Base-by-base conservation (phyloP, 2,113 vertebrate species). In the Proteles cristata region DNA sequence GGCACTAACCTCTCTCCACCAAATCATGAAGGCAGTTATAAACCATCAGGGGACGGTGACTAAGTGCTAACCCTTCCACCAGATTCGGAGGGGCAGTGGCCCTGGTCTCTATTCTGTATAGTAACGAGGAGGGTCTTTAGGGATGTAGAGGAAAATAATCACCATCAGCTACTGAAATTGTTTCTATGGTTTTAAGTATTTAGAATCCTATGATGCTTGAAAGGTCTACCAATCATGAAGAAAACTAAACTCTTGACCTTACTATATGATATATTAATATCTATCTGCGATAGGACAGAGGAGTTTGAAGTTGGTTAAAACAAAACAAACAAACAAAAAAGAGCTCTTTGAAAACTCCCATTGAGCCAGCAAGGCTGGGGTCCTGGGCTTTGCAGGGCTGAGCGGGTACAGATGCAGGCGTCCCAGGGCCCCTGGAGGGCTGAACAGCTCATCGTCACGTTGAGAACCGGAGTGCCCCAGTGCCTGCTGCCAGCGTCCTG, bases 1-100 rank as follows among this genome's bases (percentile, higher is more conserved):
- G 43, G 88, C 35, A 11, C 39, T 61, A 45, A 93, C 23, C 89
- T 45, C 48, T 65, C 73, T 48, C 45, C 58, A 39, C 16, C 39
- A 92, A 89, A 89, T 77, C 53, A 92, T 61, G 63, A 94, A 90
- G 14, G 19, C 53, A 58, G 77, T 94, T 96, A 83, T 65, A 91
- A 79, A 39, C 66, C 58, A 80, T 26, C 39, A 53, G 19, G 48
- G 79, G 76, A n/a, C 50, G 90, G 35, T 73, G 87, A 80, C 35
- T 43, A 43, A 45, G 26, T 7, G 23, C 12, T 88, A 19, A 50
- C 25, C 19, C 76, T 93, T 80, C 90, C 6, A 5, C 26, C n/a
- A 50, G 65, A 88, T 69, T 6, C 21, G 10, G 65, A 74, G 17
- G 48, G 50, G 15, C 35, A 91, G n/a, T 19, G 53, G 35, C 55